phyloP scores from a whole-genome alignment of 2,797 vertebrate genomes.

The Crax fasciolata region DNA sequence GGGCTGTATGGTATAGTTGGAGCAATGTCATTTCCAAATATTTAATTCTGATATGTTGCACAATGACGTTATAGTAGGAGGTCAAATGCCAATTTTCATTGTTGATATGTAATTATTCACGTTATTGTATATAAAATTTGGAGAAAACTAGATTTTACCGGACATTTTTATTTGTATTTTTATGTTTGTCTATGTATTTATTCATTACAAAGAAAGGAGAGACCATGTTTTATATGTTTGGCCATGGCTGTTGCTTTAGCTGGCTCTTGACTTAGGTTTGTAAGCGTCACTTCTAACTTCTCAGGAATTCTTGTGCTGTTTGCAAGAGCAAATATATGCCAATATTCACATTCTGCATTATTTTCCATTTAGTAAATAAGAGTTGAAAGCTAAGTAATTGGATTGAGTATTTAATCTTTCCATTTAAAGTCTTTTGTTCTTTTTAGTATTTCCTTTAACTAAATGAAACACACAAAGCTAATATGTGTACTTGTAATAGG shows the following conservation, averaged over 20 bases:
- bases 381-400: not conserved
- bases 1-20: accelerated
- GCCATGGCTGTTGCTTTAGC: not conserved
- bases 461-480: not conserved
- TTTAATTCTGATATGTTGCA: not conserved
- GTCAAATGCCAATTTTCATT: not conserved
- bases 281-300: not conserved
- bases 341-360: not conserved
- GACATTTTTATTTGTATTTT: not conserved
- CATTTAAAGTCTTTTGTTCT: not conserved
- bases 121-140: not conserved
- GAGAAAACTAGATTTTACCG: not conserved
- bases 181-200: not conserved
- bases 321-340: not conserved
- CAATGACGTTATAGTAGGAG: accelerated
- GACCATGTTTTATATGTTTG: not conserved
- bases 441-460: constrained; percentile 21
- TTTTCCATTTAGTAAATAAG: not conserved
- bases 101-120: not conserved
- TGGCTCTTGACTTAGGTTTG: not conserved
- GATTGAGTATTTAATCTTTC: not conserved
- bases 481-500: not conserved
- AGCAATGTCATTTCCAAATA: not conserved
- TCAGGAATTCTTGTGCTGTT: not conserved
- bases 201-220: not conserved